Evolutionary conservation across 1,140 invertebrate genomes (phyloP).

Genomic region (Berghia stephanieae): DNA sequence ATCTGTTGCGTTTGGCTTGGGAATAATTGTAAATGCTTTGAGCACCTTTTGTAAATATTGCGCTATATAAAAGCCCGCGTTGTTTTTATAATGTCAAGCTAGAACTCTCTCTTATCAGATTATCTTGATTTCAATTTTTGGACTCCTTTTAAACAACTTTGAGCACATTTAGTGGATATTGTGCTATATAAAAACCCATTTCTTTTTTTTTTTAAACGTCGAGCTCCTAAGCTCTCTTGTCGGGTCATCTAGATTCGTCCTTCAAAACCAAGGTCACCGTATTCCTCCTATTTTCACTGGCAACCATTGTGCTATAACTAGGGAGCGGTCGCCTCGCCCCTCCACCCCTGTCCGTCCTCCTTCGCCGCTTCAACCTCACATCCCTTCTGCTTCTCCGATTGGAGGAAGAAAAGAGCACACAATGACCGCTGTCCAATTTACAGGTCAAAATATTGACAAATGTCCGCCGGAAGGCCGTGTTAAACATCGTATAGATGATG

Average conservation of each 20-base stretch:
- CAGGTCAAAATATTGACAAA: conserved; percentile 62
- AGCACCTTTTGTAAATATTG: no score
- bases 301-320: conserved; percentile 31
- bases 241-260: conserved; percentile 30
- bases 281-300: conserved; percentile 24
- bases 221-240: not conserved
- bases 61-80: not conserved
- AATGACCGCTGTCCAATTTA: conserved; percentile 21
- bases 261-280: conserved; percentile 34
- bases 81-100: not conserved
- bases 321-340: not conserved
- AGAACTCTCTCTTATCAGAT: not conserved
- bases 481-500: conserved; percentile 68
- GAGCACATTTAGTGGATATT: no score
- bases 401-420: not conserved
- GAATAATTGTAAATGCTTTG: no score
- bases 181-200: no score
- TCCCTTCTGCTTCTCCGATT: not conserved
- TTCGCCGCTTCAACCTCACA: not conserved
- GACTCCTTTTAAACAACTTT: not conserved
- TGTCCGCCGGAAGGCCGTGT: conserved; percentile 63
- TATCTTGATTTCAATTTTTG: not conserved
- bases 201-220: conserved; percentile 12
- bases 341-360: not conserved
- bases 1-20: no score